Evolutionary conservation across 2,888 invertebrate genomes (phyloP).

Genomic region (Megaustenia siamemsis): DNA sequence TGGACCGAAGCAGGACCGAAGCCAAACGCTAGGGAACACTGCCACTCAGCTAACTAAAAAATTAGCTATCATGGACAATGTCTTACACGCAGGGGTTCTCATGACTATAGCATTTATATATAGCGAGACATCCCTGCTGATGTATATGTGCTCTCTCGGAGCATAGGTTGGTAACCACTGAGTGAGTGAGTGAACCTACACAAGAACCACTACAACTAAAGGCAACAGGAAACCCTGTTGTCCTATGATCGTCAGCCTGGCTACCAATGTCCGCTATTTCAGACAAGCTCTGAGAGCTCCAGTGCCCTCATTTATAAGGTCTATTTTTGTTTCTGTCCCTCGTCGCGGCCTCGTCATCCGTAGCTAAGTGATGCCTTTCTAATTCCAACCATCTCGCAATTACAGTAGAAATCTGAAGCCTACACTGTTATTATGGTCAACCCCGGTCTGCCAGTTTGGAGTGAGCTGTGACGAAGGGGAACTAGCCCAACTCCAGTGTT

Average conservation of each 20-base stretch:
- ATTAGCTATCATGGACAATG: too few relatives aligned
- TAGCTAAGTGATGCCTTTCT: conserved; percentile 46
- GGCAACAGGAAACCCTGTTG: conserved; percentile 11
- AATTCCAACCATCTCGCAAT: conserved; percentile 51
- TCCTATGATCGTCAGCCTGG: background rate
- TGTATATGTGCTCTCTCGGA: too few relatives aligned
- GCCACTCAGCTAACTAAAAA: too few relatives aligned
- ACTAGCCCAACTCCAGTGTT: conserved; percentile 13
- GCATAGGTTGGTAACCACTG: background rate
- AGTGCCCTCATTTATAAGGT: background rate
- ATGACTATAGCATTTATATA: too few relatives aligned
- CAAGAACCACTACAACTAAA: background rate
- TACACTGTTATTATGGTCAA: conserved; percentile 31
- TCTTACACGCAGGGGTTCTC: too few relatives aligned
- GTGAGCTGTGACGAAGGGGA: conserved; percentile 26
- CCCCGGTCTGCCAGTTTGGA: conserved; percentile 21
- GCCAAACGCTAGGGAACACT: too few relatives aligned
- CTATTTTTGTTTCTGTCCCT: conserved; percentile 31
- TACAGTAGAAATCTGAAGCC: conserved; percentile 28
- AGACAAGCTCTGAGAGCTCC: background rate
- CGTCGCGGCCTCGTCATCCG: background rate
- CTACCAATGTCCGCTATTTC: background rate
- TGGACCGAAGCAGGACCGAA: too few relatives aligned
- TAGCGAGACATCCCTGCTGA: too few relatives aligned
- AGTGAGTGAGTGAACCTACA: background rate